Conservation (phyloP, 1,140 invertebrate genomes). For the Pseudobourletiella spinata region DNA sequence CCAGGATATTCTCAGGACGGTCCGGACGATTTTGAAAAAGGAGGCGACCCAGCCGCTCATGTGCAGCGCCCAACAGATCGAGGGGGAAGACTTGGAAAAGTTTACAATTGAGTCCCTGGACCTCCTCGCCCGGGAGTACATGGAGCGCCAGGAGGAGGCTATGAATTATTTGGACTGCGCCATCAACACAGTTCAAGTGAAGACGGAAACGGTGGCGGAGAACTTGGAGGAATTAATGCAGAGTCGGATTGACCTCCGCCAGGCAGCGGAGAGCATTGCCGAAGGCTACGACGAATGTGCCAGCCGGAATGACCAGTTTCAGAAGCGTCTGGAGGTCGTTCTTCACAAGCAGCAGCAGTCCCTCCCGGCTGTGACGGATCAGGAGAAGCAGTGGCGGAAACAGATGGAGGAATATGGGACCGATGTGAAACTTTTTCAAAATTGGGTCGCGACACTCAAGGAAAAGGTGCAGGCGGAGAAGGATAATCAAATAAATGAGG, state of each 20-base stretch:
- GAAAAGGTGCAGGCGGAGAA: not conserved
- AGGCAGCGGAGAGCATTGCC: not conserved
- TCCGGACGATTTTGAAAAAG: not conserved
- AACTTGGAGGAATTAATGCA: not conserved
- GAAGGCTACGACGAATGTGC: not conserved
- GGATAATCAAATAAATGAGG: not conserved
- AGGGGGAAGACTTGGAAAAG: slow-evolving; percentile 5
- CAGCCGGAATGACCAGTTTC: not conserved
- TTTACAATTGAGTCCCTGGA: not conserved
- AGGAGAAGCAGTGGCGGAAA: slow-evolving; percentile 2
- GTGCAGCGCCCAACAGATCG: not conserved
- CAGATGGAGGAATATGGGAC: not conserved
- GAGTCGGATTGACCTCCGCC: not conserved
- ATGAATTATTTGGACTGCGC: not conserved
- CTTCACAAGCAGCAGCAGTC: not conserved
- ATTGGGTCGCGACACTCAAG: not conserved
- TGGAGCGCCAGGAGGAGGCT: slow-evolving; percentile 3
- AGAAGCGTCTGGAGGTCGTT: not conserved
- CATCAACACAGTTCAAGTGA: not conserved
- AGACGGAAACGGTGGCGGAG: not conserved
- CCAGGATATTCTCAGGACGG: slow-evolving; percentile 1
- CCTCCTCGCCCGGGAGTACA: slow-evolving; percentile 1
- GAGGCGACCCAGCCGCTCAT: not conserved
- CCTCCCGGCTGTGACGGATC: not conserved
- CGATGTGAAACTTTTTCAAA: not conserved